Base-by-base conservation (phyloP, 2,113 vertebrate genomes). In the Theristicus caerulescens region DNA sequence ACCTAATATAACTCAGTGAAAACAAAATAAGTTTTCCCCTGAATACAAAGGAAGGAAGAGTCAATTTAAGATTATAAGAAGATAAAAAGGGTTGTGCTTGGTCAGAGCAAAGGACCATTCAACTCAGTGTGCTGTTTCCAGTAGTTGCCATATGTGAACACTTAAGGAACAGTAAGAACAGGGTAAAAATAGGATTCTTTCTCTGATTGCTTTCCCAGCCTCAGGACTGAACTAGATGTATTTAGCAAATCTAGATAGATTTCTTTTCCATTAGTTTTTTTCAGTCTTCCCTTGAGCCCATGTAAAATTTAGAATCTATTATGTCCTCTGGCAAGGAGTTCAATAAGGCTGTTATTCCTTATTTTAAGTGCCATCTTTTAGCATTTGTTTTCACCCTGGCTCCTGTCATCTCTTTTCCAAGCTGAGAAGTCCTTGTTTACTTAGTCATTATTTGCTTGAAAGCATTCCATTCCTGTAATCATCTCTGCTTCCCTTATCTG, bases 221-320 rank as follows among this genome's bases (percentile, higher is more conserved):
- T 80, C n/a, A 52, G 71, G 74, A 80, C 57, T 82, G 57, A 95
- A 74, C 44, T 76, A 94, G 70, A 86, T 82, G 64, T 79, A 93
- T 95, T 93, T 96, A 95, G 69, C 55, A 91, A 96, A 95, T 79
- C 55, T 93, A 92, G 95, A 83, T 70, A 83, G 58, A 85, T 95
- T 94, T 93, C 11, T 88, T 92, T 88, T 96, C 91, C 72, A 86
- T 94, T 93, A 83, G 6, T 69, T 88, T 76, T 71, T 82, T 57
- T 42, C 61, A 55, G 52, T 55, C 52, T 67, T 91, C 83, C 77
- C 69, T 58, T 44, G 77, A 93, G 81, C 70, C 57, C 47, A 85
- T 93, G 93, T 89, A 94, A 96, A 95, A 93, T 95, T 91, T 76
- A 95, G 65, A 78, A 72, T 76, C 84, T 85, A 44, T 92, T 82